phyloP scores from a whole-genome alignment of 2,113 vertebrate genomes.

The Anser cygnoides region DNA sequence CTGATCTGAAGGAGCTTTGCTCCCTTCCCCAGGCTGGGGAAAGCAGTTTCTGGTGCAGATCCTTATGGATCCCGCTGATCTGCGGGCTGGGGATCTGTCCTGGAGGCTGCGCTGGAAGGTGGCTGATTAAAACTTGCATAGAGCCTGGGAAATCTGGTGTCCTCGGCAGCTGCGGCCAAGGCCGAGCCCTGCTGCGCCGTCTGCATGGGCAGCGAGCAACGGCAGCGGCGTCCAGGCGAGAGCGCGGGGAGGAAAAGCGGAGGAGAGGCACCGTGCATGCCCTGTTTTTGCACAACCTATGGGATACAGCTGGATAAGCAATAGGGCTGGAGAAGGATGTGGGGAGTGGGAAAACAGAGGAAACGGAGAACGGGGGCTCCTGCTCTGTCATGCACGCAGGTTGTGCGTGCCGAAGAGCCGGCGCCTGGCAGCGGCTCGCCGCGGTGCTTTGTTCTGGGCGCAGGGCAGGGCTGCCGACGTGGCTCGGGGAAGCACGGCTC shows the following conservation, averaged over 20 bases:
- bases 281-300: not conserved
- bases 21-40: not conserved
- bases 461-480: not conserved
- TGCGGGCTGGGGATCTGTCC: not conserved
- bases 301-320: constrained; percentile 12
- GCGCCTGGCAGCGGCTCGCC: not conserved
- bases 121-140: not conserved
- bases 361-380: accelerated
- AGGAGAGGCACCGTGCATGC: not conserved
- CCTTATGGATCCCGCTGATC: accelerated
- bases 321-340: not conserved
- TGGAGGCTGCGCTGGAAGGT: not conserved
- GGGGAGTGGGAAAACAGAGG: not conserved
- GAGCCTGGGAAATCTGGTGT: not conserved
- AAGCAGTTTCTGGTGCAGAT: not conserved
- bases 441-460: constrained; percentile 4
- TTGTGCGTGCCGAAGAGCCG: accelerated
- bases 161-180: not conserved
- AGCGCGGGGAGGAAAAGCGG: not conserved
- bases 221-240: not conserved
- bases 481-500: not conserved
- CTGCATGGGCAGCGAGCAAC: not conserved
- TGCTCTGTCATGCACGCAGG: not conserved
- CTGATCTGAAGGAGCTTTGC: not conserved
- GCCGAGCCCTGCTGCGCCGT: accelerated